phyloP scores from a whole-genome alignment of 2,797 vertebrate genomes.

The Epinephelus malabaricus region DNA sequence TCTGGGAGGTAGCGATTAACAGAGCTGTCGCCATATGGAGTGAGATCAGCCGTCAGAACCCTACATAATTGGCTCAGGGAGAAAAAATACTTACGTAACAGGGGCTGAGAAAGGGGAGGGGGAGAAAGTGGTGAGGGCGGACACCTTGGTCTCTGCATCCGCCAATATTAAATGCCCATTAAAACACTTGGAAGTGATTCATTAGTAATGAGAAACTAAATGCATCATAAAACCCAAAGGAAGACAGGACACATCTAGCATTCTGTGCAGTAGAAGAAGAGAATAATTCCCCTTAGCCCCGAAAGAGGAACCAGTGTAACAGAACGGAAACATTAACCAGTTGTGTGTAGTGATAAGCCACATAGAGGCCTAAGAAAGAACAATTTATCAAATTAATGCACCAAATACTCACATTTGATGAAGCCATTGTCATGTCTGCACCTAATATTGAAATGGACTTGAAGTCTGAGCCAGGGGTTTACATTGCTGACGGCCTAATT shows the following conservation, averaged over 20 bases:
- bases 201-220: conserved; percentile 70
- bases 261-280: conserved; percentile 25
- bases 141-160: conserved; percentile 54
- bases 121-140: conserved; percentile 32
- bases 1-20: conserved; percentile 79
- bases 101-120: conserved; percentile 32
- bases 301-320: conserved; percentile 41
- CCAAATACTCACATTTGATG: conserved; percentile 75
- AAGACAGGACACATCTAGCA: conserved; percentile 34
- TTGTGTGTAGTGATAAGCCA: conserved; percentile 52
- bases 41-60: conserved; percentile 77
- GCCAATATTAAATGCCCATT: conserved; percentile 66
- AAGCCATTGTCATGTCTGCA: conserved; percentile 82
- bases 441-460: conserved; percentile 83
- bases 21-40: conserved; percentile 77
- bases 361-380: conserved; percentile 33
- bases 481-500: conserved; percentile 88
- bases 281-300: conserved; percentile 29
- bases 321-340: conserved; percentile 52
- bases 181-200: conserved; percentile 66
- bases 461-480: conserved; percentile 82
- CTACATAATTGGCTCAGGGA: conserved; percentile 70
- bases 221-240: conserved; percentile 60
- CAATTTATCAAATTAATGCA: conserved; percentile 66
- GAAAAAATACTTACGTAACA: conserved; percentile 64